phyloP scores from a whole-genome alignment of 2,113 vertebrate genomes.

The Heteronetta atricapilla region DNA sequence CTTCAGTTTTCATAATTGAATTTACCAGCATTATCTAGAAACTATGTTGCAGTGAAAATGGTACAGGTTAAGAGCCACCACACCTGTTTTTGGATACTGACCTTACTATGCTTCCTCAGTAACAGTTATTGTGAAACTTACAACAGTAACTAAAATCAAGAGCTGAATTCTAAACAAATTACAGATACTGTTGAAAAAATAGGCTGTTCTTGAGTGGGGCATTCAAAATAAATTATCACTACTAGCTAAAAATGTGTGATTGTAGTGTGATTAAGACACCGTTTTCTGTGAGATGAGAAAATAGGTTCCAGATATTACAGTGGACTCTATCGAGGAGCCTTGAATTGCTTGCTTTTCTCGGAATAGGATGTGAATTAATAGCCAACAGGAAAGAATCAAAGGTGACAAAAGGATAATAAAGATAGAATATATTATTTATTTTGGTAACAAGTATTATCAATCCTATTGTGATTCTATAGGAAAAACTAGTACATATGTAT shows the following conservation, averaged over 20 bases:
- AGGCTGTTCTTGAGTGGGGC: neutral
- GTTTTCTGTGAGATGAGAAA: neutral
- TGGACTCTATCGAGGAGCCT: neutral
- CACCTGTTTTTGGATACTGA: neutral
- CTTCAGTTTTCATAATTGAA: neutral
- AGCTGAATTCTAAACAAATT: neutral
- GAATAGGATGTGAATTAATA: neutral
- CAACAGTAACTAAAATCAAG: neutral
- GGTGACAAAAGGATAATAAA: neutral
- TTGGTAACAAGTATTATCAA: neutral
- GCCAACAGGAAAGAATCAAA: neutral
- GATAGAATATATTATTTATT: neutral
- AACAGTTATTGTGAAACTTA: neutral
- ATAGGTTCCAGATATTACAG: neutral
- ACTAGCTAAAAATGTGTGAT: neutral
- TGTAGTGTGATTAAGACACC: neutral
- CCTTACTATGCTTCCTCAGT: neutral
- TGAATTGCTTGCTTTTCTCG: neutral
- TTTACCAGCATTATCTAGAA: neutral
- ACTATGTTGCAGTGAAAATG: neutral
- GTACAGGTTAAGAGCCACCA: too few relatives aligned
- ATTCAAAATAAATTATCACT: neutral
- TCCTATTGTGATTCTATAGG: neutral
- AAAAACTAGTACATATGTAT: neutral
- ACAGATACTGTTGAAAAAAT: neutral